Evolutionary conservation across 2,888 invertebrate genomes (phyloP), one percentile per base, ranked within the genome.

Genomic region (Eupithecia inturbata): DNA sequence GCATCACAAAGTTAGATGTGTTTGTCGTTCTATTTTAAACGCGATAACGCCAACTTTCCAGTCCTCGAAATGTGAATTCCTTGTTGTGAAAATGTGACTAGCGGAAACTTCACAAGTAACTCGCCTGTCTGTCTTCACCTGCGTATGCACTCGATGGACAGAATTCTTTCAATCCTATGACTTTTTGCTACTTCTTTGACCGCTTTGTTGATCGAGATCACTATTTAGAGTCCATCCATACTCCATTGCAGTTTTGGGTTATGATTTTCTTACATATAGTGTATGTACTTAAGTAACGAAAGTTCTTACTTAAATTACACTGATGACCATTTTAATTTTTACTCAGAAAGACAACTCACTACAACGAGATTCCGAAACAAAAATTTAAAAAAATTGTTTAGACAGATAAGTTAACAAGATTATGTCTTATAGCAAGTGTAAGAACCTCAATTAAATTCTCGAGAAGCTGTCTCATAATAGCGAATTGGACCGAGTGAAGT

Each of bases 51-150:
- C 88, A 94, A 93, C 93, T 94, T 93, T 91, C 89, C 91, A 92
- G 92, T 91, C 88, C 93, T 93, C 93, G 90, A 93, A 94, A 94
- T 94, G 94, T 93, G 94, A 94, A 94, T 94, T 92, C 92, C 93
- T 93, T 94, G 94, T 94, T 91, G 94, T 88, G 92, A 93, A 94
- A 94, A 94, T 94, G 94, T 93, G 93, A 93, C 94, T 94, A 93
- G 88, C 93, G 93, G 93, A 94, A 93, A 94, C 93, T 91, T 90
- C 87, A 89, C 93, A 92, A 93, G 93, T 92, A 92, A 93, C 91
- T 92, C 88, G 82, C 74, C 89, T 87, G 92, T 92, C 91, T 36
- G 64, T 33, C 31, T n/a, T 31, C 36, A 64, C 64, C 31, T n/a
- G 62, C 16, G 91, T 91, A 84, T 86, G 83, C 82, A 81, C 84